phyloP scores from a whole-genome alignment of 1,140 invertebrate species.

The Scaptomyza montana region DNA sequence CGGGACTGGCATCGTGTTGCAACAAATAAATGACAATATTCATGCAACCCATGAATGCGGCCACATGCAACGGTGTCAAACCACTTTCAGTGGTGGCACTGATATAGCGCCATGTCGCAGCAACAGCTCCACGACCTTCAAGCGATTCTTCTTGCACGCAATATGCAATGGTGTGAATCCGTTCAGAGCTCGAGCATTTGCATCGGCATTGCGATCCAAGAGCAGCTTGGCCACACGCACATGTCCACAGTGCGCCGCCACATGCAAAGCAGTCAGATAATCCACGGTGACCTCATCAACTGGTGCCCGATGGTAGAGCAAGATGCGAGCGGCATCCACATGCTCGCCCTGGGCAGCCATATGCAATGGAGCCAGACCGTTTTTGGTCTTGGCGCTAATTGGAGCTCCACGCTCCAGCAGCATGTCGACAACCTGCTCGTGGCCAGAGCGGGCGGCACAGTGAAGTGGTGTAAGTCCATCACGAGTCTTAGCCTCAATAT shows the following conservation, averaged over 20 bases:
- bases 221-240: slow-evolving; percentile 98
- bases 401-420: slow-evolving; percentile 96
- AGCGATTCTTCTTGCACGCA: slow-evolving; percentile 98
- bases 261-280: slow-evolving; percentile 98
- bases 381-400: slow-evolving; percentile 99
- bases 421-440: slow-evolving; percentile 98
- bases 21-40: slow-evolving; percentile 99
- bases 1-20: slow-evolving; percentile 97
- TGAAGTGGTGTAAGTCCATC: slow-evolving; percentile 97
- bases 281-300: slow-evolving; percentile 99
- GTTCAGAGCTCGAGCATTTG: slow-evolving; percentile 96
- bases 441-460: slow-evolving; percentile 97
- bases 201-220: slow-evolving; percentile 94
- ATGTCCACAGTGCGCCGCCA: slow-evolving; percentile 98
- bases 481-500: slow-evolving; percentile 96
- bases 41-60: slow-evolving; percentile 99
- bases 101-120: slow-evolving; percentile 94
- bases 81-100: slow-evolving; percentile 90
- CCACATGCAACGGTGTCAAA: slow-evolving; percentile 98
- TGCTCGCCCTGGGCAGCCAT: slow-evolving; percentile 99
- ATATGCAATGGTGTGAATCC: slow-evolving; percentile 98
- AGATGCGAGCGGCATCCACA: slow-evolving; percentile 97
- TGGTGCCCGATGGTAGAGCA: slow-evolving; percentile 97
- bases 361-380: slow-evolving; percentile 95
- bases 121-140: slow-evolving; percentile 97